Base-by-base conservation (phyloP, 2,888 invertebrate species). In the Chloroclystis v-ata region DNA sequence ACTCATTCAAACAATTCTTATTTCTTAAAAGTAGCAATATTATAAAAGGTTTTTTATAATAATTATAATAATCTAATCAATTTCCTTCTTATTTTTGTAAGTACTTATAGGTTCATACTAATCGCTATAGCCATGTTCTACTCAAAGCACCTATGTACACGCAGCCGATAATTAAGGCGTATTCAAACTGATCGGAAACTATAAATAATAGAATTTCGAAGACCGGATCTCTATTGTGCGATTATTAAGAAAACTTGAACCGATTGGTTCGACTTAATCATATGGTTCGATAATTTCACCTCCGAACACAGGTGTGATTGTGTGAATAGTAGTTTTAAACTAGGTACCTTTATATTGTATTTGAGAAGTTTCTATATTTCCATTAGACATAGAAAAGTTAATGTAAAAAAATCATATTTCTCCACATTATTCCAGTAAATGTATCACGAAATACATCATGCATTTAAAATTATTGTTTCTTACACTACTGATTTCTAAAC, bases 141-240 rank as follows among this genome's bases (percentile, higher is more conserved):
- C 50, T 50, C 43, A 35, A 20, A 39, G 38, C 9, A 16, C 16
- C 16, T 25, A 16, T 10, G 16, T 30, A 81, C 78, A 79, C 65
- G 74, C 59, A 79, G 78, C 68, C 79, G 76, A 86, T 88, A 88
- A 89, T 89, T 89, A 89, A 85, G 85, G 84, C 78, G 80, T 85
- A 86, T 86, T 86, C 87, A 89, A 68, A 75, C 73, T 72, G 80
- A 84, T 85, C 84, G 85, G 85, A 85, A 86, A 83, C 79, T 82
- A 78, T 85, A 84, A 86, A 85, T 84, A 85, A 85, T 81, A 81
- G 79, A 82, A 82, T 67, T 80, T 74, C 75, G 77, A 77, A 77
- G 73, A 81, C 84, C 89, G 89, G 89, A 89, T 89, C 79, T 80
- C 84, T 67, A 77, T 89, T 88, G 84, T 89, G 71, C 65, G 60